A percentile compares a stretch with the other conserved stretches of the same genome.
phyloP scores from a whole-genome alignment of 2,797 vertebrate genomes.

The Hoplostethus atlanticus region DNA sequence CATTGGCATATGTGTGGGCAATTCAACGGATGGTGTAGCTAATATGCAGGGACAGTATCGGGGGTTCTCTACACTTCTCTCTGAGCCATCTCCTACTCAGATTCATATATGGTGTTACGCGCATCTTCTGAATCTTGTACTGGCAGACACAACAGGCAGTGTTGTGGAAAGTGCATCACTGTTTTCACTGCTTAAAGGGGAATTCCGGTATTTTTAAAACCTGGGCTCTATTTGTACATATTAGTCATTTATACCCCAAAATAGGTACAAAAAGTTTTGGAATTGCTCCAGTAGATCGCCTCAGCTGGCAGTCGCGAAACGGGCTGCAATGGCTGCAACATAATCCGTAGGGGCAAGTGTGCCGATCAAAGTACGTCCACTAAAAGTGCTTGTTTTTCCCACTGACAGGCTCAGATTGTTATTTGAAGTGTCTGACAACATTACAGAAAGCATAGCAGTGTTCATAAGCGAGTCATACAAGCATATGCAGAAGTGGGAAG shows the following conservation, averaged over 20 bases:
- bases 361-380: too few species aligned
- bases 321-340: too few species aligned
- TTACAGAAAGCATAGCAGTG: constrained; percentile 9
- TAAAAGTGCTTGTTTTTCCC: too few species aligned
- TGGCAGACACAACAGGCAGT: constrained; percentile 33
- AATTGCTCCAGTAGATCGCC: too few species aligned
- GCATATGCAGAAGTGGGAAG: constrained; percentile 32
- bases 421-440: too few species aligned
- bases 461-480: constrained; percentile 29
- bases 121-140: constrained; percentile 39
- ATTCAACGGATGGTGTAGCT: constrained; percentile 38
- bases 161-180: constrained; percentile 22
- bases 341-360: too few species aligned
- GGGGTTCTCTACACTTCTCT: constrained; percentile 37
- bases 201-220: too few species aligned
- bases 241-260: too few species aligned
- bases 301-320: too few species aligned
- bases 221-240: too few species aligned
- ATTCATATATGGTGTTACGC: constrained; percentile 43
- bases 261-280: too few species aligned
- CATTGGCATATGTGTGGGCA: constrained; percentile 36
- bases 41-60: constrained; percentile 39
- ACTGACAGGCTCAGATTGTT: too few species aligned
- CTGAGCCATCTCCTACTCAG: constrained; percentile 18
- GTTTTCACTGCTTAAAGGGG: constrained; percentile 26